phyloP scores from a whole-genome alignment of 1,140 invertebrate species.

The Teleogryllus occipitalis region DNA sequence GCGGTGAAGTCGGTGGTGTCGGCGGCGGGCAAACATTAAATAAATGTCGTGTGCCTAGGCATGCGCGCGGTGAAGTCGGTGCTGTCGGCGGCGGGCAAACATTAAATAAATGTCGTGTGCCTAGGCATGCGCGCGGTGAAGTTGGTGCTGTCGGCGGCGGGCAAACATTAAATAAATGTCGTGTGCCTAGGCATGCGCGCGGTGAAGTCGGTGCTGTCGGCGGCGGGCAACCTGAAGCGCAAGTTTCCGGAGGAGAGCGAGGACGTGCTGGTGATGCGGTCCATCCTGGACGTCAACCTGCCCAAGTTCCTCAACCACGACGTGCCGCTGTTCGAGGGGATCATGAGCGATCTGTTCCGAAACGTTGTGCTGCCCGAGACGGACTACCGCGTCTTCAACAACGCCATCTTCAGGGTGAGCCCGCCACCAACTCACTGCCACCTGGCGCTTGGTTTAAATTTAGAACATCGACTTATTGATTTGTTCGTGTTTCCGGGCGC shows the following conservation, averaged over 20 bases:
- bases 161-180: too few relatives aligned
- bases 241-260: constrained; percentile 74
- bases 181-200: constrained; percentile 51
- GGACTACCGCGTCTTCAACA: constrained; percentile 59
- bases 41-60: too few relatives aligned
- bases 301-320: constrained; percentile 87
- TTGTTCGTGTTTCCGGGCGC: too few relatives aligned
- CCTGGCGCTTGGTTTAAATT: too few relatives aligned
- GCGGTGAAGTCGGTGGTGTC: too few relatives aligned
- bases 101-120: too few relatives aligned
- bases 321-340: constrained; percentile 82
- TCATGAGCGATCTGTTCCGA: constrained; percentile 87
- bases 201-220: constrained; percentile 73
- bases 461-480: too few relatives aligned
- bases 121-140: too few relatives aligned
- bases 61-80: too few relatives aligned
- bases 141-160: too few relatives aligned
- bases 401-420: constrained; percentile 40
- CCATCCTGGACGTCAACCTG: constrained; percentile 86
- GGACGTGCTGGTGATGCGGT: constrained; percentile 66
- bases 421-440: neutral
- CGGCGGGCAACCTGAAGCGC: constrained; percentile 79
- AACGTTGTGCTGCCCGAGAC: constrained; percentile 61
- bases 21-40: too few relatives aligned
- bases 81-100: too few relatives aligned